Conservation (phyloP, 2,113 vertebrate species). For the Aptenodytes patagonicus region DNA sequence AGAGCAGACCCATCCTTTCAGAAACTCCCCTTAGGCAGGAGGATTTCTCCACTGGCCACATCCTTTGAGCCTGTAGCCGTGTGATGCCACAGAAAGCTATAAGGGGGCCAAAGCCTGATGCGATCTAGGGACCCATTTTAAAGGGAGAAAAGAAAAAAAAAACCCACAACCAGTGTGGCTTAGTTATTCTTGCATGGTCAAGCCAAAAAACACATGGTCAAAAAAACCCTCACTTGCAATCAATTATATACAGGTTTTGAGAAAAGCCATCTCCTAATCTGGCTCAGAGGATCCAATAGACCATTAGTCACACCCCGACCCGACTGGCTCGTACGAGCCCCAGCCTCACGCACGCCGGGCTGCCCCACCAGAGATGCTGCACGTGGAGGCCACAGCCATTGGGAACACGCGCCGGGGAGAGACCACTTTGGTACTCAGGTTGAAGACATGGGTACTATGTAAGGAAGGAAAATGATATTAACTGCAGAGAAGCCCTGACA, state of each 20-base stretch:
- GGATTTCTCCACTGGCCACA: background rate
- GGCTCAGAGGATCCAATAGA: background rate
- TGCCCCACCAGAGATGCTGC: background rate
- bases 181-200: background rate
- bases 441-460: background rate
- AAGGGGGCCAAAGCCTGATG: background rate
- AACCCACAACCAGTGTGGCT: background rate
- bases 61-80: background rate
- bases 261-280: background rate
- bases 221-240: background rate
- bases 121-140: background rate
- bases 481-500: background rate
- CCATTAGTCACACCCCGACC: background rate
- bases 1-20: background rate
- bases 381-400: accelerated
- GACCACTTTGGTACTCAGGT: background rate
- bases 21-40: background rate
- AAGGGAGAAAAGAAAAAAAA: background rate
- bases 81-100: background rate
- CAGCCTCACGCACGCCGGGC: accelerated
- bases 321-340: accelerated
- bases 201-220: background rate
- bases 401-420: accelerated
- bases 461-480: background rate
- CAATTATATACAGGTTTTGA: background rate